A percentile compares a stretch with the other conserved stretches of the same genome.
Evolutionary conservation across 2,113 vertebrate genomes (phyloP).

Genomic region (Pantherophis guttatus): DNA sequence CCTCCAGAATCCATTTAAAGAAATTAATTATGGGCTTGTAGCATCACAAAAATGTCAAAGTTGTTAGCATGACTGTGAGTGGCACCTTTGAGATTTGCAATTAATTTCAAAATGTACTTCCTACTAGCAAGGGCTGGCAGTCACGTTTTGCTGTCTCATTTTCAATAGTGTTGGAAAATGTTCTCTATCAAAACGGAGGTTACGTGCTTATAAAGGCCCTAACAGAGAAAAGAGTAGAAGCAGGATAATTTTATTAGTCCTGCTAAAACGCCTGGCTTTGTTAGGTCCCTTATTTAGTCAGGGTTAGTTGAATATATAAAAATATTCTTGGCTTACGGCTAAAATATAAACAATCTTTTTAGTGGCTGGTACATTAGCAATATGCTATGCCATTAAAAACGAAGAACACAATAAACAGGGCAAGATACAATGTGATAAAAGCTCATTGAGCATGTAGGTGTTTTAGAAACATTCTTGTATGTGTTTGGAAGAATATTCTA

Average conservation of each 20-base stretch:
- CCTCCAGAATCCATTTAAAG: slow-evolving; percentile 10
- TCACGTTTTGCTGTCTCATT: background rate
- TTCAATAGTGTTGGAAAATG: background rate
- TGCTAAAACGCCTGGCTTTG: background rate
- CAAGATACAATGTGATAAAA: background rate
- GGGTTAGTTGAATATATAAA: background rate
- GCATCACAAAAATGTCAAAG: background rate
- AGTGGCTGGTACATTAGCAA: background rate
- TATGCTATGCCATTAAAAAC: background rate
- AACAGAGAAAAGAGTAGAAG: background rate
- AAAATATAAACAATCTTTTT: background rate
- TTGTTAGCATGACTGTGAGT: background rate
- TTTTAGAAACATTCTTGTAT: background rate
- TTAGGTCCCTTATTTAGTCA: background rate
- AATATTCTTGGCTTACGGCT: background rate
- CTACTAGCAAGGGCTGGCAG: background rate
- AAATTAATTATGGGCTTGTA: background rate
- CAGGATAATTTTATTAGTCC: background rate
- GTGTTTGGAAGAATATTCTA: background rate
- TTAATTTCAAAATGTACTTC: background rate
- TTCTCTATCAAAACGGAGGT: background rate
- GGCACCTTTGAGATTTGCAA: background rate
- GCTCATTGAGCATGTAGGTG: background rate
- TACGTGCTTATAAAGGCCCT: background rate
- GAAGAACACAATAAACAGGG: background rate